Evolutionary conservation across 2,888 invertebrate genomes (phyloP).

Genomic region (Nycteola revayana): DNA sequence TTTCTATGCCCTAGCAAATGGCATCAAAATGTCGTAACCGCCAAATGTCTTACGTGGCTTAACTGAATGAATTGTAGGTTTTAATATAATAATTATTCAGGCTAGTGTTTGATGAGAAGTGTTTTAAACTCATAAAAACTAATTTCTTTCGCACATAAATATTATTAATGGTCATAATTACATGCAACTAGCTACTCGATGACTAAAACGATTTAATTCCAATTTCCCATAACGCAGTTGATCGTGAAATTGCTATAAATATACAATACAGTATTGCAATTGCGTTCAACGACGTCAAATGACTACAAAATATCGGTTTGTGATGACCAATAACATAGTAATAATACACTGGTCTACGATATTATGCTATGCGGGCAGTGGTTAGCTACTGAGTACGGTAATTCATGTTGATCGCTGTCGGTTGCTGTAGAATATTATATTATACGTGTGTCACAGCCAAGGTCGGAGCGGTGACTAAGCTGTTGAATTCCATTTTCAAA

Average conservation of each 20-base stretch:
- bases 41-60: too few species aligned
- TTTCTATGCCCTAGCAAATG: too few species aligned
- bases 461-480: slow-evolving; percentile 21
- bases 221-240: slow-evolving; percentile 17
- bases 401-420: slow-evolving; percentile 28
- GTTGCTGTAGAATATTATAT: slow-evolving; percentile 13
- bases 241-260: slow-evolving; percentile 37
- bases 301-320: slow-evolving; percentile 55
- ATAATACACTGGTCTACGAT: slow-evolving; percentile 31
- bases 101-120: too few species aligned
- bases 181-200: too few species aligned
- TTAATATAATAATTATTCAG: too few species aligned
- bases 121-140: too few species aligned
- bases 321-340: slow-evolving; percentile 46
- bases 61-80: too few species aligned
- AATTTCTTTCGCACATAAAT: too few species aligned
- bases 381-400: slow-evolving; percentile 38
- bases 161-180: too few species aligned
- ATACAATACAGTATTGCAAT: slow-evolving; percentile 33
- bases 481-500: slow-evolving; percentile 7
- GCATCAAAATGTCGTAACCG: too few species aligned
- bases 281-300: slow-evolving; percentile 40
- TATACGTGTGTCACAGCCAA: slow-evolving; percentile 17
- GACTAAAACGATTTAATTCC: slow-evolving; percentile 13
- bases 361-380: slow-evolving; percentile 31